Base-by-base conservation (phyloP, 53 echinoderm and acorn worm genomes). In the Pentamera pediparva region DNA sequence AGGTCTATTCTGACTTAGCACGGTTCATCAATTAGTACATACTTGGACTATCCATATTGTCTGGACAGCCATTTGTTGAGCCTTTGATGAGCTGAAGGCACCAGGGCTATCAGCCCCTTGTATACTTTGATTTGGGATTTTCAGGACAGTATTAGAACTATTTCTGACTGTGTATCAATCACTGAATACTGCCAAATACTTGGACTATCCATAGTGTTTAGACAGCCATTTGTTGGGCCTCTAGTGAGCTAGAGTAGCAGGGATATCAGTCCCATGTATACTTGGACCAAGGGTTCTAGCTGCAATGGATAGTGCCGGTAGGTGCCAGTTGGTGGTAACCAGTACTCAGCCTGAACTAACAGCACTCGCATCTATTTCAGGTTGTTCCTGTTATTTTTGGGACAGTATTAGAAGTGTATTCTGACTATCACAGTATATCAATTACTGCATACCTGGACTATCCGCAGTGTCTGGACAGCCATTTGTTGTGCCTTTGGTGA, bases 401-500 rank as follows among this genome's bases (percentile, higher is more conserved):
- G 45, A 17, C 45, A 12, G 17, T 45, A 45, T 45, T 10, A 45
- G 17, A 45, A 45, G 17, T 12, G 10, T 10, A 45, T 10, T 45
- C 10, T 45, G 10, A 45, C 17, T 45, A 45, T 45, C 17, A n/a
- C n/a, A n/a, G n/a, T n/a, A 61, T 27, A 0, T 20, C 1, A 32
- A 61, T 61, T 7, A 22, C 4, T 29, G 11, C 24, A 26, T 15
- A 94, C 94, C 87, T 94, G 94, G 35, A 90, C 93, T 61, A 93
- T 94, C 27, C 94, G 81, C 32, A 94, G 79, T 4, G 90, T 90
- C 82, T 90, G 90, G 31, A 87, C 87, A 54, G 90, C 90, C 94
- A 94, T 94, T 67, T 94, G 94, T 41, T 94, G 90, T 4, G 94
- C 94, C 72, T 94, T 90, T 30, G 93, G 94, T 35, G 94, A 94